Base-by-base conservation (phyloP, 2,797 vertebrate species). In the Amblyopsis hoosieri region DNA sequence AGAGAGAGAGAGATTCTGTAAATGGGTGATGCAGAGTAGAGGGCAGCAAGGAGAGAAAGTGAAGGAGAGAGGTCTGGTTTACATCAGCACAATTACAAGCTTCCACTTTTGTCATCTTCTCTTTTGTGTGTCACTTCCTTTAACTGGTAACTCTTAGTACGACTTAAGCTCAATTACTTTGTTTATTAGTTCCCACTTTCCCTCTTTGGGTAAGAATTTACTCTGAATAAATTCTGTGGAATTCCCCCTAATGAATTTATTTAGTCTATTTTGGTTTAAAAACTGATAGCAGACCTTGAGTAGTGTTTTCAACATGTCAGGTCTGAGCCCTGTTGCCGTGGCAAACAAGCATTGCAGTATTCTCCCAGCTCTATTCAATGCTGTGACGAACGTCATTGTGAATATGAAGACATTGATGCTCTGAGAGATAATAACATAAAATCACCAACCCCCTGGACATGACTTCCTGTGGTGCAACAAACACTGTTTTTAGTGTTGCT, bases 11-110 rank as follows among this genome's bases (percentile, higher is more conserved):
- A 37, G 29, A 9, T 3, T 47, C 14, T 13, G 17, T 11, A 8
- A 59, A 15, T 45, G n/a, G 15, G 56, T 14, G 53, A 45, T 6
- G 47, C 2, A 10, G 45, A 50, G 48, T 12, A n/a, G 17, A 45
- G 60, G 47, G 29, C 52, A 37, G 31, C n/a, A 55, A 45, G 5
- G 57, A 70, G 62, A 46, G 66, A 78, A 66, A n/a, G 57, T 80
- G 78, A 81, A 83, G 68, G 74, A 82, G 86, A 84, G 79, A 87
- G 86, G 78, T 82, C 89, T 91, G 90, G 81, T 75, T 87, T 83
- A 78, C 85, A 81, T 91, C 89, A 91, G 80, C 78, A 85, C 79
- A 85, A 81, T 85, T 80, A 78, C 85, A 71, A 83, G 79, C 77
- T 71, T 81, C 78, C 77, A 85, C 80, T 65, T 73, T 74, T 82